Conservation (phyloP, 2,888 invertebrate species). For the Eupithecia centaureata region DNA sequence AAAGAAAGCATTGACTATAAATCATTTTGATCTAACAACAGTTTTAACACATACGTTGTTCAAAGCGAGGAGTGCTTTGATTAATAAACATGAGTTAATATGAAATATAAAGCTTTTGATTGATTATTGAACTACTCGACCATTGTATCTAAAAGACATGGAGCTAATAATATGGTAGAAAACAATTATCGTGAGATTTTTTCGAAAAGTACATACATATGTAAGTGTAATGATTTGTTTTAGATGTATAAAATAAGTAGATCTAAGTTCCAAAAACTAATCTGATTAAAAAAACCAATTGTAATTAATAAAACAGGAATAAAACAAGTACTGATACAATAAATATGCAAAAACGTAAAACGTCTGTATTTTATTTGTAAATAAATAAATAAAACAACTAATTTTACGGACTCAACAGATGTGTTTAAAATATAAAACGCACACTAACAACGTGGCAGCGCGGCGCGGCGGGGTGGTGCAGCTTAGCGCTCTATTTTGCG, state of each 20-base stretch:
- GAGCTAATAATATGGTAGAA: not conserved
- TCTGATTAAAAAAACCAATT: no score
- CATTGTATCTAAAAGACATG: not conserved
- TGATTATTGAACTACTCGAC: not conserved
- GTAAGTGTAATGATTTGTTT: no score
- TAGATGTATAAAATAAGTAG: no score
- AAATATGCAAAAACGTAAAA: no score
- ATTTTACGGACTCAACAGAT: not conserved
- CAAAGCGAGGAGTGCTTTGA: not conserved
- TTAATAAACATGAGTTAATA: constrained; percentile 3
- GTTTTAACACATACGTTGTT: constrained; percentile 1
- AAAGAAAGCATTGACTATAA: constrained; percentile 36
- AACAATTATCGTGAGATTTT: not conserved
- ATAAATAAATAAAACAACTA: not conserved
- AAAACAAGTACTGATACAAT: no score
- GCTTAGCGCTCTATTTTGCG: constrained; percentile 53
- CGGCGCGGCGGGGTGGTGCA: not conserved
- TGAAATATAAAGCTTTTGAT: not conserved
- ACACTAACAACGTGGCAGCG: not conserved
- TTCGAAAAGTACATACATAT: no score
- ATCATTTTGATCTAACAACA: constrained; percentile 19
- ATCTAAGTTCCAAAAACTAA: no score
- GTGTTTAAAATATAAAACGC: constrained; percentile 1
- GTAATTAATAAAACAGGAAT: no score
- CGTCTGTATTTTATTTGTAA: not conserved